phyloP scores from a whole-genome alignment of 1,140 invertebrate species.

The Battus philenor region DNA sequence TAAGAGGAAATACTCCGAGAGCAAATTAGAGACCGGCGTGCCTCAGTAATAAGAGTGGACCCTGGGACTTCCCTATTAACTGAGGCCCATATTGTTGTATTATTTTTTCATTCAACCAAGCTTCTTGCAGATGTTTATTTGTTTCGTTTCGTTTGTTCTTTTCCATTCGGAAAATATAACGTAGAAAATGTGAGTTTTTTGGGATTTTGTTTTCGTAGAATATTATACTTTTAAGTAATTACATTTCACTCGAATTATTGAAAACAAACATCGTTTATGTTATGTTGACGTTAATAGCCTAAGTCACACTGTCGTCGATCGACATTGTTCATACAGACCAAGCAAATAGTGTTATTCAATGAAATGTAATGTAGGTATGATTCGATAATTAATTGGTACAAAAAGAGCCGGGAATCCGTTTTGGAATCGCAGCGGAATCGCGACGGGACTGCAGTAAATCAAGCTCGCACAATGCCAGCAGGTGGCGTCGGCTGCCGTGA shows the following conservation, averaged over 20 bases:
- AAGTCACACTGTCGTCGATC: no score
- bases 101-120: constrained; percentile 40
- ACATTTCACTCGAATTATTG: no score
- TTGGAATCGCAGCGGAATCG: constrained; percentile 61
- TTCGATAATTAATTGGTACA: constrained; percentile 73
- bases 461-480: constrained; percentile 67
- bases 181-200: background rate
- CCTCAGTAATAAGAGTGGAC: constrained; percentile 48
- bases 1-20: constrained; percentile 46
- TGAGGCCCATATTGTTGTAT: constrained; percentile 47
- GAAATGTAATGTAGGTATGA: constrained; percentile 68
- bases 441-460: constrained; percentile 69
- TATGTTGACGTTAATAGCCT: no score
- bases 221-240: constrained; percentile 11
- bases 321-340: no score
- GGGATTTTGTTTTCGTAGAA: background rate
- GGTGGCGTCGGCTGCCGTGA: constrained; percentile 65
- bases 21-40: constrained; percentile 49
- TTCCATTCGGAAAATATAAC: constrained; percentile 7
- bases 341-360: no score
- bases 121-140: constrained; percentile 33
- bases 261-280: no score
- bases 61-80: constrained; percentile 40
- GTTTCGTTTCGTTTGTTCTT: constrained; percentile 22
- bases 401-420: constrained; percentile 60